Evolutionary conservation across 2,888 invertebrate genomes (phyloP), one percentile per base, ranked within the genome.

Genomic region (Cyrtodaria siliqua): DNA sequence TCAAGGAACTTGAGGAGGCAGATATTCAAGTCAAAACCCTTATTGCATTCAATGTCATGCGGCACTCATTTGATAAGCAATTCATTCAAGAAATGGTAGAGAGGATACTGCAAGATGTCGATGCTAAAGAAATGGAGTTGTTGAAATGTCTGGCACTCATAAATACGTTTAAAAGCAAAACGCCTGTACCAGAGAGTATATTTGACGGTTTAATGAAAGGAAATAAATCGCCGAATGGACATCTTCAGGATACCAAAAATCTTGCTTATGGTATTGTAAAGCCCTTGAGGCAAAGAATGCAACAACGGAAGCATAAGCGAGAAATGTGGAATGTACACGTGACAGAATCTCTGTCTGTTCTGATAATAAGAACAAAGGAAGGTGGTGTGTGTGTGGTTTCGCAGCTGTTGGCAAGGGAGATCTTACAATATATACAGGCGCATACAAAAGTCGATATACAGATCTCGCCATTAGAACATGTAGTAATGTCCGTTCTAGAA

Each of bases 21-120:
- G 42, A 49, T 3, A 53, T 71, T n/a, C 52, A 70, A 27, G 68
- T 77, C 1, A 49, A 59, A 24, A 77, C 71, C 4, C 33, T 77
- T 12, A 67, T 77, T 23, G 57, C 77, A 18, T 77, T 77, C 24
- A 77, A 77, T 49, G 67, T 67, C 2, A 71, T 77, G 77, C 49
- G 77, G 26, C 50, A 71, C 14, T 52, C 59, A 14, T 77, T 77
- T 53, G 71, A 71, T 38, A 3, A 40, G 20, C 18, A 52, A 20
- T 71, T 62, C 42, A 68, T 77, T 12, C 9, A 49, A 6, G 56
- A 59, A 40, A 40, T 68, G 4, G 55, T 56, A 9, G 33, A 29
- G 16, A n/a, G 42, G 0, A 47, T 77, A 16, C 26, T 77, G 40
- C 14, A 56, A 18, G 67, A 47, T 27, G 68, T 72, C 18, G 57